Evolutionary conservation across 2,113 vertebrate species (phyloP).

Genomic region (Cyanoderma ruficeps): DNA sequence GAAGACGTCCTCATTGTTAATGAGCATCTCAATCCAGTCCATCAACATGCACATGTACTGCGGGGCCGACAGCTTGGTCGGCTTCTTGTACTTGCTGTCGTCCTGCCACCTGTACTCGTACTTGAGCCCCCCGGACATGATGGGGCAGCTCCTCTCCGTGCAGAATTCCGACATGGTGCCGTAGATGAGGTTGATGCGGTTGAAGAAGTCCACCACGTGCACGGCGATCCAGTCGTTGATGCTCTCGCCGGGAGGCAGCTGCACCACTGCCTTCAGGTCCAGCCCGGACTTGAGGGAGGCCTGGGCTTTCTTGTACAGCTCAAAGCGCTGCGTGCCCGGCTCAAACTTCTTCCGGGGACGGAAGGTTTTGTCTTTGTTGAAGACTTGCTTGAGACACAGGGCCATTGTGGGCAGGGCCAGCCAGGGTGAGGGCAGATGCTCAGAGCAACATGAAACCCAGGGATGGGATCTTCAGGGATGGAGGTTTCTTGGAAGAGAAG

Average conservation of each 20-base stretch:
- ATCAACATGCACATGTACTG: constrained; percentile 95
- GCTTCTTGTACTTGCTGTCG: constrained; percentile 88
- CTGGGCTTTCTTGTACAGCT: constrained; percentile 96
- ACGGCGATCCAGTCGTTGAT: constrained; percentile 95
- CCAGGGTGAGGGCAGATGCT: not conserved
- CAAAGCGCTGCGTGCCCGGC: constrained; percentile 93
- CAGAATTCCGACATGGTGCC: constrained; percentile 96
- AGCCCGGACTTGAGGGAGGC: constrained; percentile 94
- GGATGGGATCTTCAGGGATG: not conserved
- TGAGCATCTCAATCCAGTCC: constrained; percentile 97
- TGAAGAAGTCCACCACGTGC: constrained; percentile 98
- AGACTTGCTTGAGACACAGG: constrained; percentile 95
- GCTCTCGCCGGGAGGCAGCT: constrained; percentile 88
- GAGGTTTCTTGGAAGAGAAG: constrained; percentile 18
- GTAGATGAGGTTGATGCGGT: constrained; percentile 97
- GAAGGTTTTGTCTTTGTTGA: constrained; percentile 97
- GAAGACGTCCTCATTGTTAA: constrained; percentile 95
- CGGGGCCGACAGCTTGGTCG: constrained; percentile 90
- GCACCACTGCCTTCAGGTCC: constrained; percentile 91
- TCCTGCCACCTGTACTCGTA: constrained; percentile 99
- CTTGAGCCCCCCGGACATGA: constrained; percentile 92
- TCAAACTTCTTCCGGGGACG: constrained; percentile 92
- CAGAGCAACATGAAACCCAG: not conserved
- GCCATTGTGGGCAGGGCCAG: constrained; percentile 77
- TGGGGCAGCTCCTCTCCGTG: constrained; percentile 88